Percentiles rank a stretch among this genome's conserved stretches.
Conservation (phyloP, 2,888 invertebrate species). For the Dynastes hyllus region DNA sequence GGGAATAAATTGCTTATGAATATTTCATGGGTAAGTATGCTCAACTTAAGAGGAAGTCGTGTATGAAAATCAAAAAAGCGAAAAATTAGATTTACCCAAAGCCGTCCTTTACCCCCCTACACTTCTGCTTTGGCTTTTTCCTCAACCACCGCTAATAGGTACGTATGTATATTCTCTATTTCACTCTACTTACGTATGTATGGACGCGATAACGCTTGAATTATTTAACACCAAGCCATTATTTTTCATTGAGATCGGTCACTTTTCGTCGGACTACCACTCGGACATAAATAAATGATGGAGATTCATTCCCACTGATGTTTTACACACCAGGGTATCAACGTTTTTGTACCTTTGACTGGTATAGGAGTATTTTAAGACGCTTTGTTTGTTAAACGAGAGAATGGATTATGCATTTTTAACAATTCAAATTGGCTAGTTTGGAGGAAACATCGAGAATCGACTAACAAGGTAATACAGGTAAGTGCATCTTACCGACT, state of each 20-base stretch:
- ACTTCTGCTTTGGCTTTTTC: background rate
- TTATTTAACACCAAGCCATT: conserved; percentile 26
- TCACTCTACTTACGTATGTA: conserved; percentile 20
- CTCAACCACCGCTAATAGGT: background rate
- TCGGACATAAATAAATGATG: conserved; percentile 1
- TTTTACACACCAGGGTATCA: background rate
- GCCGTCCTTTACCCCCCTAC: background rate
- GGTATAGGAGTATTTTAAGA: no score
- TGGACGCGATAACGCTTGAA: conserved; percentile 13
- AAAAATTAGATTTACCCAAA: conserved; percentile 30
- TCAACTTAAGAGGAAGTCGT: conserved; percentile 17
- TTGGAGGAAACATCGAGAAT: background rate
- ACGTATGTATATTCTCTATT: background rate
- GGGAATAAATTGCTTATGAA: conserved; percentile 32
- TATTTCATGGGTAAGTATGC: conserved; percentile 33
- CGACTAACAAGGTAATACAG: background rate
- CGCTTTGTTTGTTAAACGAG: no score
- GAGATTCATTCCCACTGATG: conserved; percentile 5
- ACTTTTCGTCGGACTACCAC: background rate
- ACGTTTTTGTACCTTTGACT: background rate
- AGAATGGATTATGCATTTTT: no score
- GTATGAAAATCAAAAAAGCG: conserved; percentile 36
- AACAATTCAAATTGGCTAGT: background rate
- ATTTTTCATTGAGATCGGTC: conserved; percentile 19
- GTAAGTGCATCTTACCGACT: no score